Evolutionary conservation across 2,797 vertebrate species (phyloP).

Genomic region (Esox lucius): DNA sequence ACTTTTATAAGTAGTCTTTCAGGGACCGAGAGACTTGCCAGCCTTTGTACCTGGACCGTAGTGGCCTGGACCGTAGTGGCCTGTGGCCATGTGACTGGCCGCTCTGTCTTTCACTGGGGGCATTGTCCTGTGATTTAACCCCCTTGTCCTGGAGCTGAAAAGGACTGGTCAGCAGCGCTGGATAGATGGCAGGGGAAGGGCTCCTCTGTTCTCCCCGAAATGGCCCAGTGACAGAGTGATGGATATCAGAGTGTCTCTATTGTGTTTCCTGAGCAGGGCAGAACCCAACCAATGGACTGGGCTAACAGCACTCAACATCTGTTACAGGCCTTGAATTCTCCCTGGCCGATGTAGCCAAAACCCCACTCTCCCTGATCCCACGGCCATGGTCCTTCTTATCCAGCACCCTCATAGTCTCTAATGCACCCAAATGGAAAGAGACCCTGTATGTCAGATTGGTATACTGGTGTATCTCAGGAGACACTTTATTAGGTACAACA

Average conservation of each 20-base stretch:
- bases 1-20: slow-evolving; percentile 15
- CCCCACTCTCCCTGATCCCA: slow-evolving; percentile 39
- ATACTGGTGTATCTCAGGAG: background rate
- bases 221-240: slow-evolving; percentile 69
- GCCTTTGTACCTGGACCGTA: slow-evolving; percentile 47
- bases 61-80: slow-evolving; percentile 53
- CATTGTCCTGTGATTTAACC: slow-evolving; percentile 53
- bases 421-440: slow-evolving; percentile 4
- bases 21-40: slow-evolving; percentile 46
- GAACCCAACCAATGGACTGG: slow-evolving; percentile 59
- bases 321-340: slow-evolving; percentile 38
- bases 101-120: slow-evolving; percentile 54
- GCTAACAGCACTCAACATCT: slow-evolving; percentile 59
- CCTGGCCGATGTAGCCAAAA: slow-evolving; percentile 47
- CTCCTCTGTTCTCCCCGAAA: slow-evolving; percentile 51
- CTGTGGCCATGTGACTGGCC: slow-evolving; percentile 55
- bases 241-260: slow-evolving; percentile 56
- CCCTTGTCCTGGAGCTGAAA: slow-evolving; percentile 61
- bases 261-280: slow-evolving; percentile 41
- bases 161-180: slow-evolving; percentile 60
- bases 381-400: slow-evolving; percentile 23
- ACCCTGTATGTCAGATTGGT: background rate
- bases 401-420: background rate
- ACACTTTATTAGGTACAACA: too few species aligned
- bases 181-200: slow-evolving; percentile 37